Percentiles rank a stretch among this genome's conserved stretches.
Conservation (phyloP, 2,113 vertebrate species). For the Hydrochoerus hydrochaeris region DNA sequence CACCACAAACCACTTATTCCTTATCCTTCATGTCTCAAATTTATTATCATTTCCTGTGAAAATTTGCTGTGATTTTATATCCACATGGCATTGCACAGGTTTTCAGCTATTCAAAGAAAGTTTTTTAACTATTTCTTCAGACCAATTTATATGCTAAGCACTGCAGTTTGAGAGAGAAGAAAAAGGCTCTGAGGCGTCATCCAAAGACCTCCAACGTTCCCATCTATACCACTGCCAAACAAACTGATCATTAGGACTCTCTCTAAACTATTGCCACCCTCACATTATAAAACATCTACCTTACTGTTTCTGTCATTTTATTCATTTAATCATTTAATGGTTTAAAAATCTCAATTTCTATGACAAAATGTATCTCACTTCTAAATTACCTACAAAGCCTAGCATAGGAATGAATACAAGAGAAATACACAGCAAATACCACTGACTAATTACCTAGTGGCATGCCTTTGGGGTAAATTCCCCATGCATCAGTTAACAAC, state of each 20-base stretch:
- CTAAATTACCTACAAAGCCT: neutral
- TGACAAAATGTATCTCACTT: neutral
- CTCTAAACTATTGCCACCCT: neutral
- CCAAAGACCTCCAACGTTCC: neutral
- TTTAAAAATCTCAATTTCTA: constrained; percentile 18
- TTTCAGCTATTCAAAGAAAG: neutral
- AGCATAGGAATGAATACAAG: neutral
- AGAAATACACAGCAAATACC: neutral
- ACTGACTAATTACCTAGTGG: neutral
- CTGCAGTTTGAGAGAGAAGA: neutral
- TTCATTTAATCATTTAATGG: neutral
- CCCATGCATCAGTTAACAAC: neutral
- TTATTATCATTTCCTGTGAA: constrained; percentile 24
- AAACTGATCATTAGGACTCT: neutral
- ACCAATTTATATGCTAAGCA: neutral
- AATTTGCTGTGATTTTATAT: neutral
- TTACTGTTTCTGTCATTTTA: constrained; percentile 5
- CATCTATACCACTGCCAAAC: neutral
- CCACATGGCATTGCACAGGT: neutral
- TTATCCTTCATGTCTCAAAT: neutral
- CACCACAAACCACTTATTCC: neutral
- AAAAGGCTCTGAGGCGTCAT: neutral
- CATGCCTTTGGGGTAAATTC: neutral
- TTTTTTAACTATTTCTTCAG: neutral
- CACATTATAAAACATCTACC: neutral